These are phyloP conservation scores for Calliphora vomitoria DNA, from an alignment of 2,888 invertebrate genomes.

Conservation along the genomic window DNA sequence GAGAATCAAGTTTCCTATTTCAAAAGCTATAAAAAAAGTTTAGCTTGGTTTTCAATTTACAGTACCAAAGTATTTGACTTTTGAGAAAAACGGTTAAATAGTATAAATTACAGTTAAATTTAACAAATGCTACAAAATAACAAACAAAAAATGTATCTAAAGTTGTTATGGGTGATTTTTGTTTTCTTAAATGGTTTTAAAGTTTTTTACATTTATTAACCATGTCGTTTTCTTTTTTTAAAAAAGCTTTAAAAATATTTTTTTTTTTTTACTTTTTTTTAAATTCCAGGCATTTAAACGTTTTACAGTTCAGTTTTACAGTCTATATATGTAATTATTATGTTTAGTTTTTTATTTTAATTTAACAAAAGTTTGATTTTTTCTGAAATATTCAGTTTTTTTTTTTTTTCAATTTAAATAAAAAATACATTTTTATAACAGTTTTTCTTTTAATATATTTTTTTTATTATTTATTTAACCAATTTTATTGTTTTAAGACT, in stretches of 20 bases:
- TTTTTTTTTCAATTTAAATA: background rate
- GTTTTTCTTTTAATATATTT: background rate
- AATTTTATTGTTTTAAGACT: background rate
- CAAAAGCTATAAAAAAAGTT: too few relatives aligned
- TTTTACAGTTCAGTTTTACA: constrained; percentile 35
- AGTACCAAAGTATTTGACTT: too few relatives aligned
- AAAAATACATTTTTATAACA: constrained; percentile 5
- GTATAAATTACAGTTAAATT: background rate
- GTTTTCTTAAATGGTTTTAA: background rate
- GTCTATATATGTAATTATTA: constrained; percentile 22
- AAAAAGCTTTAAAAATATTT: constrained; percentile 30
- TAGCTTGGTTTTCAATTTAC: too few relatives aligned
- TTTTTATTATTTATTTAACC: background rate
- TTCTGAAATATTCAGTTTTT: constrained; percentile 10
- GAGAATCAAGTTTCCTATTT: too few relatives aligned
- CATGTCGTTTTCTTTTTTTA: constrained; percentile 13
- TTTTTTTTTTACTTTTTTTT: constrained; percentile 7
- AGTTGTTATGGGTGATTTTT: background rate
- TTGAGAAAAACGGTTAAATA: too few relatives aligned
- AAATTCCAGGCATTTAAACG: constrained; percentile 46
- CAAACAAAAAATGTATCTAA: background rate
- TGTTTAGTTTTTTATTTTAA: background rate
- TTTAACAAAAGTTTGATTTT: constrained; percentile 12
- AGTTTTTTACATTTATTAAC: constrained; percentile 6
- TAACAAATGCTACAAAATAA: background rate